Base-by-base conservation (phyloP, 2,888 invertebrate genomes). In the Crematogaster levior region DNA sequence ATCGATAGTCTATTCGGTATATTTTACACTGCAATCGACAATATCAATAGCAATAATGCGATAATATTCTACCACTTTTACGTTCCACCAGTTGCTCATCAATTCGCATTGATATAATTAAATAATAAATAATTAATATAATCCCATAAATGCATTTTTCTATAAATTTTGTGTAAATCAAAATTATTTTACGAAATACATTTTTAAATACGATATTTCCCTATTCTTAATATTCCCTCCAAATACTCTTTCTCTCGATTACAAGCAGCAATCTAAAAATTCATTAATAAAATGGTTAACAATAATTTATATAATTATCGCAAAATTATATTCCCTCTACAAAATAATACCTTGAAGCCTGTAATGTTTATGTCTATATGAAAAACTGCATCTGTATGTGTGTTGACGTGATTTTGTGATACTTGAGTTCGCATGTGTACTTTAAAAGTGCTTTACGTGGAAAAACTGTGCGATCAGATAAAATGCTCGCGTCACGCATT, bases 401-500 rank as follows among this genome's bases (percentile, higher is more conserved):
- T 27, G 21, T 6, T 73, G 48, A 48, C 21, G 24, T 7, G 34
- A 65, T 46, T 30, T 43, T 21, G 21, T 48, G 34, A 73, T 37
- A 37, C 5, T 30, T 30, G 15, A 66, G 18, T 21, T 77, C 34
- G 30, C 34, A 43, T 56, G 56, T 43, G 15, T n/a, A 40, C 30
- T 15, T 56, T 21, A 34, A 43, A 56, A 37, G 30, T 43, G 60
- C 10, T 51, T 46, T 51, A 53, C 27, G 40, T 24, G 37, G 48
- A 60, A 46, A 60, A 60, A 68, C 66, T 21, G 46, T 5, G n/a
- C 46, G 21, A 51, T 43, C 66, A 48, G 73, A 51, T 75, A 37
- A 88, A 82, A 68, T 43, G 53, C 75, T n/a, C 27, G 58, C 46
- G 46, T 82, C 46, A 15, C 48, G 61, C 46, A 81, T 84, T 84